Evolutionary conservation across 2,113 vertebrate species (phyloP).

Genomic region (Vidua chalybeata): DNA sequence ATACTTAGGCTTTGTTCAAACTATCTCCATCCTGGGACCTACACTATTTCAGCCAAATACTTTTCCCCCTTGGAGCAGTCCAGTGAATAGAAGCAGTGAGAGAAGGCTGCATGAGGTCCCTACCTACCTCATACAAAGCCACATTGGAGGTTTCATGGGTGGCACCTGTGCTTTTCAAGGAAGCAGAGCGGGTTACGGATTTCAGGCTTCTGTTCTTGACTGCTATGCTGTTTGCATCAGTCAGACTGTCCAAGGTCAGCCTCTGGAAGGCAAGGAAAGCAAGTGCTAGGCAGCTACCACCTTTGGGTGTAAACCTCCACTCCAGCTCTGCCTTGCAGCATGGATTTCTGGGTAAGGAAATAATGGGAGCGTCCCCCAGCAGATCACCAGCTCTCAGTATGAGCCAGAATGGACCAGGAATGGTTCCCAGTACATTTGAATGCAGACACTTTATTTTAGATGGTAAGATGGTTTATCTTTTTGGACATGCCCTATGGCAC

Average conservation of each 20-base stretch:
- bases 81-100: background rate
- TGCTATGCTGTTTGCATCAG: slow-evolving; percentile 75
- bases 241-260: slow-evolving; percentile 80
- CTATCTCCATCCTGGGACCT: background rate
- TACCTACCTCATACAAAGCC: slow-evolving; percentile 83
- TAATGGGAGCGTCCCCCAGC: background rate
- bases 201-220: slow-evolving; percentile 73
- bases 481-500: background rate
- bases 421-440: accelerated
- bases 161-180: slow-evolving; percentile 76
- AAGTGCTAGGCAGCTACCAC: background rate
- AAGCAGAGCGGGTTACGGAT: slow-evolving; percentile 67
- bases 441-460: background rate
- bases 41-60: background rate
- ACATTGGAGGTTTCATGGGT: slow-evolving; percentile 81
- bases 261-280: slow-evolving; percentile 70
- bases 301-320: background rate
- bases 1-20: background rate
- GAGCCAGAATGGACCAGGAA: background rate
- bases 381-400: background rate
- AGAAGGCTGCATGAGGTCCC: background rate
- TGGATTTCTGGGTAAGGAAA: background rate
- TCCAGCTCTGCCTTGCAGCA: background rate
- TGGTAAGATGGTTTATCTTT: background rate
- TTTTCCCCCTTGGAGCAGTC: background rate